These are phyloP conservation scores for Otolemur crassicaudatus DNA, from an alignment of 2,797 vertebrate genomes.

Conservation along the genomic window DNA sequence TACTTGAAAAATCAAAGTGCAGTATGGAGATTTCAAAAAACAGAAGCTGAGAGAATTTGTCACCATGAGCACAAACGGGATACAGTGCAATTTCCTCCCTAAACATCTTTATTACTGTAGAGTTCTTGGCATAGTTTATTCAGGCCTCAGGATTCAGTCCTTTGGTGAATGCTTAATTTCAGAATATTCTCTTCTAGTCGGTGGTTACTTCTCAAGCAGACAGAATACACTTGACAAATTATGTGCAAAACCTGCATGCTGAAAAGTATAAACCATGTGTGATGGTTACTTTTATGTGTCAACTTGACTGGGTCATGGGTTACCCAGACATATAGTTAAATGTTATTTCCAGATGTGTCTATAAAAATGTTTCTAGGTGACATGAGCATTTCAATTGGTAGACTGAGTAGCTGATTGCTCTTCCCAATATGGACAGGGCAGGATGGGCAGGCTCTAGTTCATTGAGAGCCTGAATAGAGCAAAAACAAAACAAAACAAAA, in stretches of 20 bases:
- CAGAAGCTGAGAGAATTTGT: background rate
- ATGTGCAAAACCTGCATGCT: background rate
- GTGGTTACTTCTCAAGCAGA: background rate
- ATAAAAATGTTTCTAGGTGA: background rate
- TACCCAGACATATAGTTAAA: conserved; percentile 10
- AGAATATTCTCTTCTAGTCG: background rate
- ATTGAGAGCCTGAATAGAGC: background rate
- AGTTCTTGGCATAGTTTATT: background rate
- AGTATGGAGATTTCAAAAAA: background rate
- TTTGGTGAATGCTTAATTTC: background rate
- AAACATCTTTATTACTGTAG: background rate
- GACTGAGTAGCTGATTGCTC: background rate
- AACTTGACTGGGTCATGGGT: background rate
- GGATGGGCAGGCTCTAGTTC: background rate
- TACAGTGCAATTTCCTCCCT: background rate
- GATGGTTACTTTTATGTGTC: background rate
- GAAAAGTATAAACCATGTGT: background rate
- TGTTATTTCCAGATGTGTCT: background rate
- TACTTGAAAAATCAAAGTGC: background rate
- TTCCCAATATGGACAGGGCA: too few relatives aligned
- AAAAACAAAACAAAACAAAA: background rate
- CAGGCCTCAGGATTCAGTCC: background rate
- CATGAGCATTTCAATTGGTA: background rate
- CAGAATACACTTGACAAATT: background rate
- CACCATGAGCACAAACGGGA: background rate